These are phyloP conservation scores for Pissodes strobi DNA, from an alignment of 1,140 invertebrate genomes.

Conservation along the genomic window DNA sequence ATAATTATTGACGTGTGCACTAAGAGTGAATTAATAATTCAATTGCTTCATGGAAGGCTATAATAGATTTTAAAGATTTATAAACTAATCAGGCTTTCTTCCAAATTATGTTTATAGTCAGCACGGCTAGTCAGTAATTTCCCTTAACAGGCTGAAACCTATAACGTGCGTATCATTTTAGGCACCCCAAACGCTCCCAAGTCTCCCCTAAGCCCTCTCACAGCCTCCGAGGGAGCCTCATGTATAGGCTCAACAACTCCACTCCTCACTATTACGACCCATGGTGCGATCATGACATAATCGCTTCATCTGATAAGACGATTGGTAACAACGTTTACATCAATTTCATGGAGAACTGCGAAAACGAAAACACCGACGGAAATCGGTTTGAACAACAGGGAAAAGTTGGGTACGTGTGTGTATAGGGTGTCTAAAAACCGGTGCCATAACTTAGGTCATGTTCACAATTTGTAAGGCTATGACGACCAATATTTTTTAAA, in stretches of 20 bases:
- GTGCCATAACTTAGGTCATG: too few relatives aligned
- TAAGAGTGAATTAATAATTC: too few relatives aligned
- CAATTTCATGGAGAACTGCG: conserved; percentile 46
- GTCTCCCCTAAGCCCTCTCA: conserved; percentile 40
- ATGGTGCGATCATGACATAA: conserved; percentile 11
- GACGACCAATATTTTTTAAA: too few relatives aligned
- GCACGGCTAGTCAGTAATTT: too few relatives aligned
- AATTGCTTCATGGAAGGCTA: too few relatives aligned
- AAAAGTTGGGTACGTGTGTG: conserved; percentile 4
- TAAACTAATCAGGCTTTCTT: too few relatives aligned
- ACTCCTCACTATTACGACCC: conserved; percentile 11
- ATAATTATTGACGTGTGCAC: too few relatives aligned
- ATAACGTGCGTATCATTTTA: too few relatives aligned
- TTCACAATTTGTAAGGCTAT: too few relatives aligned
- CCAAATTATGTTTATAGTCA: too few relatives aligned
- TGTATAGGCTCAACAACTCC: conserved; percentile 15
- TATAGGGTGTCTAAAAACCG: background rate
- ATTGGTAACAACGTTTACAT: conserved; percentile 43
- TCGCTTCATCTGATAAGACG: conserved; percentile 11
- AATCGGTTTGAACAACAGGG: conserved; percentile 30
- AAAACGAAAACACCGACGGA: conserved; percentile 44
- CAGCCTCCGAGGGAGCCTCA: conserved; percentile 27
- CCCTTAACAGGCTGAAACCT: too few relatives aligned
- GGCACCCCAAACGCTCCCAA: conserved; percentile 37
- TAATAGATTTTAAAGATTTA: too few relatives aligned